Evolutionary conservation across 1,140 invertebrate species (phyloP), one percentile per base, ranked within the genome.

Genomic region (Drosophila sp.): DNA sequence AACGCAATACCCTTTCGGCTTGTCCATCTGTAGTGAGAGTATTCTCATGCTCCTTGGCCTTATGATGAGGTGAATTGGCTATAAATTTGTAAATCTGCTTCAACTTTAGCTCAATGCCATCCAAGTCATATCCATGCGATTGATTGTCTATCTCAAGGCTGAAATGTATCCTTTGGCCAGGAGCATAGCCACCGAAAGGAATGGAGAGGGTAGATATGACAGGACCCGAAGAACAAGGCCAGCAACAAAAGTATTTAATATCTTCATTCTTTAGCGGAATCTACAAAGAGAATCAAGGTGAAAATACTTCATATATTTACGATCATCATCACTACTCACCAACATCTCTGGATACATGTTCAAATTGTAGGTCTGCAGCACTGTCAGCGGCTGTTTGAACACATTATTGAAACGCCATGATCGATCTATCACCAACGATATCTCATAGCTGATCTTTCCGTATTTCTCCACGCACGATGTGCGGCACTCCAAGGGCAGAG

Each of bases 351-450:
- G 72, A 47, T 94, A 93, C 80, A 93, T 92, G 91, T 96, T 97
- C 11, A 97, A 94, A 92, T 97, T 95, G 55, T 96, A 93, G 5
- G 94, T 94, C 64, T 94, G 94, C n/a, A 96, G 92, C 4, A 97
- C 94, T 3, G 95, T 96, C 75, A 97, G 95, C 1, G 94, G 94
- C 72, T 93, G 93, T 91, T 95, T 96, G 41, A 93, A 93, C 67
- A 95, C 94, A 72, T 96, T 94, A 91, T 96, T 95, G 77, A 95
- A 95, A 33, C 94, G 94, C 95, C 95, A 96, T 23, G 95, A 95
- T 32, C 95, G 93, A 91, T 96, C 95, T 67, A 97, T 80, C 3
- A 80, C 60, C 3, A 92, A 95, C 81, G 95, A 95, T 1, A 96
- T 90, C 70, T 93, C 95, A 79, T 96, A 96, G 11, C 94, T 90